These are phyloP conservation scores for Drosophila tsacasi DNA, from an alignment of 1,140 invertebrate species.

Conservation along the genomic window DNA sequence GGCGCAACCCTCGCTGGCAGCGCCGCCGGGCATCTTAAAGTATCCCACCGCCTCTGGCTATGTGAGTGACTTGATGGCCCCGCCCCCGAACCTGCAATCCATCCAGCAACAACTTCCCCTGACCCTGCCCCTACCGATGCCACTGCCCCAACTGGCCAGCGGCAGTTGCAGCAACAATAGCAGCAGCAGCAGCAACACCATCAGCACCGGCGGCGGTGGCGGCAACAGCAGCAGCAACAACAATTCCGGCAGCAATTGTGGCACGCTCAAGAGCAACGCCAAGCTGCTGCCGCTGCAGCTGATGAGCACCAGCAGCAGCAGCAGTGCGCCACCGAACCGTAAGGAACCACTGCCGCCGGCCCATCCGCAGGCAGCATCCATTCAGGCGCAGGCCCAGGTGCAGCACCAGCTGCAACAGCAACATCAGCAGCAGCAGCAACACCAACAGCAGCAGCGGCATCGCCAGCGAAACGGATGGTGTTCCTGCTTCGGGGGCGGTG, in stretches of 20 bases:
- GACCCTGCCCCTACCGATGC: constrained; percentile 8
- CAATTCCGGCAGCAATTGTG: constrained; percentile 46
- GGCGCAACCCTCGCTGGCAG: constrained; percentile 26
- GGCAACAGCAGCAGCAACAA: constrained; percentile 6
- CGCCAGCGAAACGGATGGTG: constrained; percentile 67
- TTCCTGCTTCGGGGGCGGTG: constrained; percentile 52
- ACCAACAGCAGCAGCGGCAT: constrained; percentile 42
- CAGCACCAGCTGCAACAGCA: constrained; percentile 31
- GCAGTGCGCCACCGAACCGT: constrained; percentile 27
- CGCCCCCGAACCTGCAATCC: constrained; percentile 21
- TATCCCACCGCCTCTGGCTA: constrained; percentile 28
- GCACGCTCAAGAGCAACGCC: constrained; percentile 71
- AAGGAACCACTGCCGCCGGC: constrained; percentile 52
- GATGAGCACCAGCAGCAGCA: constrained; percentile 26
- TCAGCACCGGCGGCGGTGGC: neutral
- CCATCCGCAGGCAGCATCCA: constrained; percentile 29
- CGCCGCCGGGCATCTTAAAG: constrained; percentile 29
- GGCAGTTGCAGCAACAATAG: constrained; percentile 32
- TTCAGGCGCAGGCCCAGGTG: constrained; percentile 35
- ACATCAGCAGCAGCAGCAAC: constrained; percentile 44
- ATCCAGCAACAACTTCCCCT: constrained; percentile 10
- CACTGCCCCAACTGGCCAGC: constrained; percentile 5
- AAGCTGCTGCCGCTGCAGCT: constrained; percentile 67
- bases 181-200: constrained; percentile 2
- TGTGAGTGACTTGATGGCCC: constrained; percentile 36